These are phyloP conservation scores for Hipposideros larvatus DNA, from an alignment of 2,797 vertebrate species.

Conservation along the genomic window DNA sequence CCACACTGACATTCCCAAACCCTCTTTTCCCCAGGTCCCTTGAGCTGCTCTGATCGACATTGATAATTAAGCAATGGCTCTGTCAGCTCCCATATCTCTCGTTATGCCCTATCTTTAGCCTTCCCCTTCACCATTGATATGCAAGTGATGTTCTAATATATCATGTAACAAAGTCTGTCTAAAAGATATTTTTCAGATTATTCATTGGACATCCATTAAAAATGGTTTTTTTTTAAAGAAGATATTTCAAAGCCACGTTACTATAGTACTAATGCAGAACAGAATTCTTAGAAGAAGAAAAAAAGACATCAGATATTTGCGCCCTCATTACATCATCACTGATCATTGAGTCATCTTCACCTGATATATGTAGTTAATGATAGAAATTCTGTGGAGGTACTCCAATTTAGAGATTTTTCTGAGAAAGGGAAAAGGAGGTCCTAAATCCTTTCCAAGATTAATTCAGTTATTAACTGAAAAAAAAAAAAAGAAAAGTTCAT, in stretches of 20 bases:
- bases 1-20: background rate
- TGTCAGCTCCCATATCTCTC: too few species aligned
- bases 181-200: background rate
- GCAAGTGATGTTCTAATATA: background rate
- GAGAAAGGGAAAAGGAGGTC: background rate
- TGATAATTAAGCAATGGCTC: background rate
- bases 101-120: background rate
- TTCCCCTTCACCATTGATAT: background rate
- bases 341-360: background rate
- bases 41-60: background rate
- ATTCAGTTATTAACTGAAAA: conserved; percentile 54
- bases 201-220: background rate
- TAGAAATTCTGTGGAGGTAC: background rate
- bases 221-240: background rate
- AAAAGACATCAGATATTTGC: background rate
- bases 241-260: background rate
- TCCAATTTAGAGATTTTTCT: conserved; percentile 11
- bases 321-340: background rate
- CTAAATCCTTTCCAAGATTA: conserved; percentile 61
- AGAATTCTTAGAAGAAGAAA: background rate
- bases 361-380: background rate
- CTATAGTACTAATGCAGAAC: background rate
- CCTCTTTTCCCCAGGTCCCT: background rate
- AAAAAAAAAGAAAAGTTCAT: conserved; percentile 23
- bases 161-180: background rate